Percentiles rank a stretch among this genome's conserved stretches.
phyloP scores from a whole-genome alignment of 2,888 invertebrate species.

The Polyploca ridens region DNA sequence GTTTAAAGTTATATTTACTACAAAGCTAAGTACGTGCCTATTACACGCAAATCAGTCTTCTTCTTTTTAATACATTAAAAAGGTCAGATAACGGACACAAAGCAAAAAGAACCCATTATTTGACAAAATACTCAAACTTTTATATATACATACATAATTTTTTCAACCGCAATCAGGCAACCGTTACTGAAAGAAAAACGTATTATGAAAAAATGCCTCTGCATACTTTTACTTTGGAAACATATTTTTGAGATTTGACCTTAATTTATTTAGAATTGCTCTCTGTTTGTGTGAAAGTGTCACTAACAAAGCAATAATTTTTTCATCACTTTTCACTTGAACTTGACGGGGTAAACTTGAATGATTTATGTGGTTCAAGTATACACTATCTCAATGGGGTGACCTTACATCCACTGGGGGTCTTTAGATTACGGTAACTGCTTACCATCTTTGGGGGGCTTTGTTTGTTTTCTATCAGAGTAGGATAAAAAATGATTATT shows the following conservation, averaged over 20 bases:
- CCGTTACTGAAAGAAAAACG: constrained; percentile 12
- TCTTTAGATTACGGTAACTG: too few relatives aligned
- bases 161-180: constrained; percentile 6
- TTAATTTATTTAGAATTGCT: background rate
- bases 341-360: background rate
- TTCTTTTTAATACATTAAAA: constrained; percentile 1
- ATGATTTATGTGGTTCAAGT: background rate
- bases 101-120: background rate
- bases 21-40: background rate
- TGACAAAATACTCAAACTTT: background rate
- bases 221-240: constrained; percentile 3
- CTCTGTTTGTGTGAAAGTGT: background rate
- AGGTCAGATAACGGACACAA: background rate
- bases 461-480: too few relatives aligned
- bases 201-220: background rate
- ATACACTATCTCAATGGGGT: background rate
- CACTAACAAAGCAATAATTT: background rate
- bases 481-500: too few relatives aligned
- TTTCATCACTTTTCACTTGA: background rate
- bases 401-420: too few relatives aligned
- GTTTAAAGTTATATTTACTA: background rate
- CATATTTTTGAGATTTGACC: background rate
- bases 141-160: background rate
- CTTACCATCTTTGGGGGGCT: too few relatives aligned
- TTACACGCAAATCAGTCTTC: background rate